These are phyloP conservation scores for Pocillopora grandis DNA, from an alignment of 92 coral and sea anemone species.

Conservation along the genomic window DNA sequence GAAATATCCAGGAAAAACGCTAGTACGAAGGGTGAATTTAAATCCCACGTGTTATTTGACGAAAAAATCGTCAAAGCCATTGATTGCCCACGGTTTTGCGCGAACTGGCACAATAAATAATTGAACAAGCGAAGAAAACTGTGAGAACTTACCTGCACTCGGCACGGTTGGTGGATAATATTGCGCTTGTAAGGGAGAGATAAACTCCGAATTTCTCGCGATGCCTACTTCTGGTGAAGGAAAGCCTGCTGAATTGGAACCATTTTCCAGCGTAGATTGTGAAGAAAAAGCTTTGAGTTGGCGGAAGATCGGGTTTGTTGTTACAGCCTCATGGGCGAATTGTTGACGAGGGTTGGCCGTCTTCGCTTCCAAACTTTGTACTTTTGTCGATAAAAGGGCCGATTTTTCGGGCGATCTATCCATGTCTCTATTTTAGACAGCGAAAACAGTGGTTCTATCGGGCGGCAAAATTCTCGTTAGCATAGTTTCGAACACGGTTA, in stretches of 20 bases:
- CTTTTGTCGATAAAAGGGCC: slow-evolving; percentile 78
- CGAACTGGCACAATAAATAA: slow-evolving; percentile 71
- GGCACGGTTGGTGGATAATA: slow-evolving; percentile 44
- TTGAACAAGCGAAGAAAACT: slow-evolving; percentile 53
- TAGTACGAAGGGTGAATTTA: background rate
- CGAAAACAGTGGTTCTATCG: slow-evolving; percentile 41
- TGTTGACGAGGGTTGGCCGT: slow-evolving; percentile 36
- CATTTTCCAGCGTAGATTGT: slow-evolving; percentile 28
- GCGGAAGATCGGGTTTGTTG: slow-evolving; percentile 45
- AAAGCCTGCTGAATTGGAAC: slow-evolving; percentile 21
- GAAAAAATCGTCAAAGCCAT: slow-evolving; percentile 29
- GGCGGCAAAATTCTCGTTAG: slow-evolving; percentile 64
- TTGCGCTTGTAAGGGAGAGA: slow-evolving; percentile 60
- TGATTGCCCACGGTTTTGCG: slow-evolving; percentile 40
- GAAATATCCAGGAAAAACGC: slow-evolving; percentile 19
- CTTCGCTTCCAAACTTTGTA: slow-evolving; percentile 75
- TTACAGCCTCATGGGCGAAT: slow-evolving; percentile 46
- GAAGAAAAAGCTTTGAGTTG: slow-evolving; percentile 34
- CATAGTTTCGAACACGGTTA: slow-evolving; percentile 61
- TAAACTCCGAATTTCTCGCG: slow-evolving; percentile 60
- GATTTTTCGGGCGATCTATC: slow-evolving; percentile 89
- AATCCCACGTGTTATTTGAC: slow-evolving; percentile 22
- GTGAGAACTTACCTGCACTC: slow-evolving; percentile 42
- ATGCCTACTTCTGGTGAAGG: slow-evolving; percentile 34
- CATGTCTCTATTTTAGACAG: slow-evolving; percentile 53